Base-by-base conservation (phyloP, 2,113 vertebrate species). In the Ophthalmolycus amberensis region DNA sequence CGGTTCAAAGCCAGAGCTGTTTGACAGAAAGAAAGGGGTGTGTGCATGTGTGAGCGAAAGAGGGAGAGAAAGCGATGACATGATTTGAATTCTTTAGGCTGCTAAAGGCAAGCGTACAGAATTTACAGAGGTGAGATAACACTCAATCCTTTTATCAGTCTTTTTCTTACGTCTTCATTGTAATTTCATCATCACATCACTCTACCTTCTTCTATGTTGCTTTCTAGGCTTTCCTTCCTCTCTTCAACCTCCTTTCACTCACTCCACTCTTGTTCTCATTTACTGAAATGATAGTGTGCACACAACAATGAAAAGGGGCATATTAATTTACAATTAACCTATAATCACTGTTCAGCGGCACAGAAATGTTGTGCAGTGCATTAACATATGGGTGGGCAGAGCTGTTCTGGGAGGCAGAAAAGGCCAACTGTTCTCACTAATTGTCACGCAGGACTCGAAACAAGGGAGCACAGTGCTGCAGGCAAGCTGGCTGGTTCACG, bases 371-470 rank as follows among this genome's bases (percentile, higher is more conserved):
- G 46, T 27, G 25, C 7, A 6, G 58, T 2, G 50, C 62, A 29
- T 46, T 59, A 64, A 74, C 84, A 83, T 81, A 82, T 59, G 76
- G 79, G 72, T 37, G 77, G 71, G 54, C 70, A 54, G 77, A 87
- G 75, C 72, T 44, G 62, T 25, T 88, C 81, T 63, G 63, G 56
- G 71, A 78, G 67, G 71, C 64, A 71, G 76, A 76, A 81, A 77
- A 88, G 69, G 70, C 80, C 80, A 79, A 84, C 85, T 82, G 82
- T 69, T 90, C 59, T 82, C 78, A 75, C 20, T 76, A 80, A 85
- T 75, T 84, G 78, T 71, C 79, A 87, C 20, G 67, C 80, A 63
- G 71, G 74, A 38, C 65, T 78, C 59, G 29, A 40, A 66, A 40
- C 16, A 48, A 79, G 66, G 58, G 50, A 76, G 22, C 22, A n/a